Evolutionary conservation across 30 jellyfish, hydroid and myxozoan species (phyloP).

Genomic region (Aurelia aurita complex sp. Pacific): DNA sequence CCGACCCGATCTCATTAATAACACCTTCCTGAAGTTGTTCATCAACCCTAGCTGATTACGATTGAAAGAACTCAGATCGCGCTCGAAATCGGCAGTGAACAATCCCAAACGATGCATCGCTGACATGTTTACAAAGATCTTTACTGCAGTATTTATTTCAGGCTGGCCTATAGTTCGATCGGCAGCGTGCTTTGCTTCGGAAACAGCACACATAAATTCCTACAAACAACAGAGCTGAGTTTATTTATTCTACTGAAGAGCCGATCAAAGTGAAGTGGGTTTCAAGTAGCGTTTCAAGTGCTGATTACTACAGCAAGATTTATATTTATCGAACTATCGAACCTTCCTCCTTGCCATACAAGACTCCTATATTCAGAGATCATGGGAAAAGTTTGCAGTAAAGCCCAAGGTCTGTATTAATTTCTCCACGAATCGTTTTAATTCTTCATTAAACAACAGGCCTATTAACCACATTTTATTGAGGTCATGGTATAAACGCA

Average conservation of each 20-base stretch:
- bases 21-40: slow-evolving; percentile 54
- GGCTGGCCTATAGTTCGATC: slow-evolving; percentile 29
- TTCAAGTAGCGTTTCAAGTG: slow-evolving; percentile 20
- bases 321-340: not conserved
- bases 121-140: too few species aligned
- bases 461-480: slow-evolving; percentile 51
- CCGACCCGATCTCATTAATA: slow-evolving; percentile 53
- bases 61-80: not conserved
- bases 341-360: not conserved
- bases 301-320: not conserved
- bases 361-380: not conserved
- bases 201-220: slow-evolving; percentile 36
- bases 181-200: slow-evolving; percentile 25
- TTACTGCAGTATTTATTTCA: too few species aligned
- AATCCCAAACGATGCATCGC: too few species aligned
- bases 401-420: slow-evolving; percentile 62
- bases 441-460: slow-evolving; percentile 53
- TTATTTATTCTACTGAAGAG: slow-evolving; percentile 48
- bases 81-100: too few species aligned
- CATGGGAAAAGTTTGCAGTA: slow-evolving; percentile 70
- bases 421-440: slow-evolving; percentile 40
- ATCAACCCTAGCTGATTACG: slow-evolving; percentile 42
- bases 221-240: slow-evolving; percentile 52
- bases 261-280: slow-evolving; percentile 26
- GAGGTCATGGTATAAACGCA: slow-evolving; percentile 51